Percentiles rank a stretch among this genome's conserved stretches.
phyloP scores from a whole-genome alignment of 2,113 vertebrate genomes.

The Thomomys bottae region DNA sequence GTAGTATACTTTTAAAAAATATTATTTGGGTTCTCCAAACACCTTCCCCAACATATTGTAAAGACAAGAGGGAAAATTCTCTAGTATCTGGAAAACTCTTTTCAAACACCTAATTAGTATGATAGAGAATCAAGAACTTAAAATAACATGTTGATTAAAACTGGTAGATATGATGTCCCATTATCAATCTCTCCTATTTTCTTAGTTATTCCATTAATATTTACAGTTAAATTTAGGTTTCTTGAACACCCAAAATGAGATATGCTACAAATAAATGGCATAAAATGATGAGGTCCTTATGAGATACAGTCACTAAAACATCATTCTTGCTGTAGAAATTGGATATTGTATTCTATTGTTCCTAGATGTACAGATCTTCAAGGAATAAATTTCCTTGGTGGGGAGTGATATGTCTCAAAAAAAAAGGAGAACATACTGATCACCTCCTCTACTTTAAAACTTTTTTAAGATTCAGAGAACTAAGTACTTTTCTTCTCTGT shows the following conservation, averaged over 20 bases:
- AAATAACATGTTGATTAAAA: background rate
- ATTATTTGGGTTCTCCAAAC: background rate
- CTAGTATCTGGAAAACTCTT: background rate
- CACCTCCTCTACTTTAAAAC: background rate
- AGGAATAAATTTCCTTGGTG: too few relatives aligned
- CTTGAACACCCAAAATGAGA: slow-evolving; percentile 22
- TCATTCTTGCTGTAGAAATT: background rate
- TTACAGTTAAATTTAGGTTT: slow-evolving; percentile 6
- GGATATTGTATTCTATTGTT: background rate
- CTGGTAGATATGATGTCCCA: background rate
- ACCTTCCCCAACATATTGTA: background rate
- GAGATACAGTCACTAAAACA: background rate
- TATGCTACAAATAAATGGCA: background rate
- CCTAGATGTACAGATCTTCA: too few relatives aligned
- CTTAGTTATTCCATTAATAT: background rate
- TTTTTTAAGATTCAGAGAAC: slow-evolving; percentile 2
- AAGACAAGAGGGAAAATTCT: background rate
- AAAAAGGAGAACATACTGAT: background rate
- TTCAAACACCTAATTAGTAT: background rate
- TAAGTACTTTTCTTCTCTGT: slow-evolving; percentile 5
- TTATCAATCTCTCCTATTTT: background rate
- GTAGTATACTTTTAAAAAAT: background rate
- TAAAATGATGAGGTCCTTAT: background rate
- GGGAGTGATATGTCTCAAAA: too few relatives aligned
- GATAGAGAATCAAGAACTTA: background rate